These are phyloP conservation scores for Pomatorhinus ruficollis DNA, from an alignment of 2,113 vertebrate species.

Conservation along the genomic window DNA sequence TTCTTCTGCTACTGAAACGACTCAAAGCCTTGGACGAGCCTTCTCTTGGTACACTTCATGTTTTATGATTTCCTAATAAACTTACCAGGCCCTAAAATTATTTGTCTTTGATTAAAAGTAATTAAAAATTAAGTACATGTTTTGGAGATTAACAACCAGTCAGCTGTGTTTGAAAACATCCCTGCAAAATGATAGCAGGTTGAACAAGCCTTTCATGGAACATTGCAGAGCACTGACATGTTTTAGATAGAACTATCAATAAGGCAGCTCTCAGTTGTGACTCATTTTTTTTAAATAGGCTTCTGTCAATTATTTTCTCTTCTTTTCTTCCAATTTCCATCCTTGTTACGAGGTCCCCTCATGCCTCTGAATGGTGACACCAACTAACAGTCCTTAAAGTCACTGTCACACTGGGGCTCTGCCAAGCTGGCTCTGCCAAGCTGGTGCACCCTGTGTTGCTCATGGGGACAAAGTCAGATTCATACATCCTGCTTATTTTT, in stretches of 20 bases:
- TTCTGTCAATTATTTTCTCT: not conserved
- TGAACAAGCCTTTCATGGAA: not conserved
- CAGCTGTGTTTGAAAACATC: not conserved
- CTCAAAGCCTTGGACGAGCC: not conserved
- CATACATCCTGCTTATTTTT: not conserved
- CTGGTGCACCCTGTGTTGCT: not conserved
- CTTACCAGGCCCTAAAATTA: not conserved
- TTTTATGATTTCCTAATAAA: not conserved
- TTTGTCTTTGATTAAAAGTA: not conserved
- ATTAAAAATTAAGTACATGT: not conserved
- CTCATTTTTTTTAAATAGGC: not conserved
- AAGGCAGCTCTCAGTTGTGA: not conserved
- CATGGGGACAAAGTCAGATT: not conserved
- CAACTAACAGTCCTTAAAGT: not conserved
- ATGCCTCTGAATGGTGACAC: not conserved
- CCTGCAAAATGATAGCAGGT: not conserved
- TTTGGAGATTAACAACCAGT: not conserved
- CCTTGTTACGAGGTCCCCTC: not conserved
- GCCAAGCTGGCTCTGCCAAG: not conserved
- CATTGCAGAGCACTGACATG: accelerated
- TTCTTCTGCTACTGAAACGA: not conserved
- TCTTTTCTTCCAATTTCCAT: not conserved
- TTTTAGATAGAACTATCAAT: not conserved
- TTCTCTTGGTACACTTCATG: not conserved
- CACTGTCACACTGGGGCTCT: not conserved